A percentile compares a stretch with the other conserved stretches of the same genome.
Conservation (phyloP, 2,888 invertebrate genomes). For the Drosophila parthenogenetica region DNA sequence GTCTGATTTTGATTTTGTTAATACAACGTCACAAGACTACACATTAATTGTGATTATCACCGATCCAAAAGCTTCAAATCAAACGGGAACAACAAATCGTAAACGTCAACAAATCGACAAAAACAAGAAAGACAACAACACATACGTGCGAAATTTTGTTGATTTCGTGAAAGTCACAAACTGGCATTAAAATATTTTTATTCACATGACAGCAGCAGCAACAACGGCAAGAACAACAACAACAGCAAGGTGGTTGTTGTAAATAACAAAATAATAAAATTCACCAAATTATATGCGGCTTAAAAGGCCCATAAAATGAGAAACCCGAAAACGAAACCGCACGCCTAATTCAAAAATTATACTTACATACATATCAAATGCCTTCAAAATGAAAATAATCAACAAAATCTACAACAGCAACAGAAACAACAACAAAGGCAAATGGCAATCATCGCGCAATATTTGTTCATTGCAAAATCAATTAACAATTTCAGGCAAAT, state of each 20-base stretch:
- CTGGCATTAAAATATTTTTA: conserved; percentile 64
- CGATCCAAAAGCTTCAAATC: conserved; percentile 35
- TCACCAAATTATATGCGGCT: conserved; percentile 62
- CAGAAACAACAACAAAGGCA: conserved; percentile 28
- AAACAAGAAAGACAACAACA: conserved; percentile 19
- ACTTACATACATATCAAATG: conserved; percentile 32
- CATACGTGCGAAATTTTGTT: conserved; percentile 70
- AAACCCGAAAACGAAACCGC: conserved; percentile 19
- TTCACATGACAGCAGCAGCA: conserved; percentile 38
- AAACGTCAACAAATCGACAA: conserved; percentile 34
- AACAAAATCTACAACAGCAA: conserved; percentile 11
- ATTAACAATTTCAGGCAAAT: conserved; percentile 82
- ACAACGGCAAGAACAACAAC: conserved; percentile 14
- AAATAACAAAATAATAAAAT: conserved; percentile 74
- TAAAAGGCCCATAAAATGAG: conserved; percentile 58
- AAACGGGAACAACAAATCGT: conserved; percentile 44
- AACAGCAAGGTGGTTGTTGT: conserved; percentile 44
- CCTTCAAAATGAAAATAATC: conserved; percentile 15
- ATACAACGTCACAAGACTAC: conserved; percentile 43
- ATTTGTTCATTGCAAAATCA: conserved; percentile 82
- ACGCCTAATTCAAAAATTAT: conserved; percentile 36
- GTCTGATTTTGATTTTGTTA: conserved; percentile 17
- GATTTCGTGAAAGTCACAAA: conserved; percentile 70
- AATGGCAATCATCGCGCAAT: conserved; percentile 72
- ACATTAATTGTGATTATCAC: conserved; percentile 51